Conservation (phyloP, 2,888 invertebrate species). For the Liodrosophila aerea region DNA sequence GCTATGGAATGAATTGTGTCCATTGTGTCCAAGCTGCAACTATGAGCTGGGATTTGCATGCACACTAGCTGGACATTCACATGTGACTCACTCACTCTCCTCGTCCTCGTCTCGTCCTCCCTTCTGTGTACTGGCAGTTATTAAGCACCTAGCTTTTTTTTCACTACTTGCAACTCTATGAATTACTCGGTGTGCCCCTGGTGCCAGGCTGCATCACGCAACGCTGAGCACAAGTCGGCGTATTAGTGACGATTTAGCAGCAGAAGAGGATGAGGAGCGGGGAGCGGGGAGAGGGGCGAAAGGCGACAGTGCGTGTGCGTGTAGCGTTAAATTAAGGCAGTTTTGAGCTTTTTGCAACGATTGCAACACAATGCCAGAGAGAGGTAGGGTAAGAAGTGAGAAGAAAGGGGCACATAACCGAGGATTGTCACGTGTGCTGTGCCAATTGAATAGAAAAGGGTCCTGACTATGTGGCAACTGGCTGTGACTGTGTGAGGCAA, state of each 20-base stretch:
- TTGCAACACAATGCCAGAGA: slow-evolving; percentile 29
- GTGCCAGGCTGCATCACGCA: too few species aligned
- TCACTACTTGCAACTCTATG: slow-evolving; percentile 24
- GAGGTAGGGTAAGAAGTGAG: slow-evolving; percentile 11
- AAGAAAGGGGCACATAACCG: neutral
- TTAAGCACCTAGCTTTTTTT: slow-evolving; percentile 31
- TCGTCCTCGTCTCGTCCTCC: neutral
- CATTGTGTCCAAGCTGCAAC: slow-evolving; percentile 49
- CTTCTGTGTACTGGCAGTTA: slow-evolving; percentile 29
- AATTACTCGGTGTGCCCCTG: slow-evolving; percentile 53
- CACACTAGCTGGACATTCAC: slow-evolving; percentile 48
- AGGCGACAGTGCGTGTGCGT: slow-evolving; percentile 61
- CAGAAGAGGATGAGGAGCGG: neutral
- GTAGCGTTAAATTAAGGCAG: slow-evolving; percentile 69
- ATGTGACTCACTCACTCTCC: slow-evolving; percentile 34
- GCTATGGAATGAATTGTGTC: slow-evolving; percentile 48
- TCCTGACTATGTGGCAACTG: slow-evolving; percentile 8
- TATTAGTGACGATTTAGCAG: slow-evolving; percentile 74
- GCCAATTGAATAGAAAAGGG: slow-evolving; percentile 44
- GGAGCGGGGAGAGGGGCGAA: neutral
- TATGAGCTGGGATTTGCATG: slow-evolving; percentile 57
- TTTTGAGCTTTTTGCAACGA: slow-evolving; percentile 26
- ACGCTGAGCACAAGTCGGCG: slow-evolving; percentile 65
- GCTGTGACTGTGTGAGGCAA: neutral
- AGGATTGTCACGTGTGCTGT: slow-evolving; percentile 8